Base-by-base conservation (phyloP, 2,113 vertebrate genomes). In the Pachyramphus minor region DNA sequence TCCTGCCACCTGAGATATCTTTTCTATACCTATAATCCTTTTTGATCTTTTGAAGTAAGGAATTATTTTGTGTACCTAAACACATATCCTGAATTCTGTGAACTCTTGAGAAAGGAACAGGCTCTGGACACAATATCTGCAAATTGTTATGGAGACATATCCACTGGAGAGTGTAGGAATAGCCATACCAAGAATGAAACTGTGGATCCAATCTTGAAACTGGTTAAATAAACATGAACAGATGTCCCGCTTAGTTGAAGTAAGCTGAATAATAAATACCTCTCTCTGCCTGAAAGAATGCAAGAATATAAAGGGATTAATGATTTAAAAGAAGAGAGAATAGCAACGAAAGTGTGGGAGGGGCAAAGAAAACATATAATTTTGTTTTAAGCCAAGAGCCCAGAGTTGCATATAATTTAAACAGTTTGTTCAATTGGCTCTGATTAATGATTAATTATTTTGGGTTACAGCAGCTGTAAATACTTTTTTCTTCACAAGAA, bases 221-320 rank as follows among this genome's bases (percentile, higher is more conserved):
- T 86, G 45, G 35, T 94, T 95, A 95, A 93, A 90, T 59, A 95
- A 94, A 83, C 76, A 93, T 22, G 8, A 72, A 92, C 30, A 74
- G 68, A 77, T 86, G 79, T 86, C 52, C 67, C 84, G n/a, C 47
- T 89, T 59, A 78, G 52, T 47, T 42, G 35, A 89, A 93, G 59
- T 76, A 93, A 84, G 24, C 33, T 55, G 63, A 91, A 84, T 75
- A 35, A 90, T 67, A 92, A 96, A 90, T 68, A 44, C 25, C 14
- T 89, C 47, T 30, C 55, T 72, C 56, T 89, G 64, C 22, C 77
- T 82, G 35, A 87, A 96, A 93, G 30, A 93, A 84, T 62, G 33
- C 33, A 93, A 50, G 27, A 77, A 63, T 63, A 75, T 71, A 77
- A 81, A 84, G 17, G 60, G 69, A 84, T 66, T 90, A 8, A 52